phyloP scores from a whole-genome alignment of 2,797 vertebrate genomes.

The Pangasius krempfi region DNA sequence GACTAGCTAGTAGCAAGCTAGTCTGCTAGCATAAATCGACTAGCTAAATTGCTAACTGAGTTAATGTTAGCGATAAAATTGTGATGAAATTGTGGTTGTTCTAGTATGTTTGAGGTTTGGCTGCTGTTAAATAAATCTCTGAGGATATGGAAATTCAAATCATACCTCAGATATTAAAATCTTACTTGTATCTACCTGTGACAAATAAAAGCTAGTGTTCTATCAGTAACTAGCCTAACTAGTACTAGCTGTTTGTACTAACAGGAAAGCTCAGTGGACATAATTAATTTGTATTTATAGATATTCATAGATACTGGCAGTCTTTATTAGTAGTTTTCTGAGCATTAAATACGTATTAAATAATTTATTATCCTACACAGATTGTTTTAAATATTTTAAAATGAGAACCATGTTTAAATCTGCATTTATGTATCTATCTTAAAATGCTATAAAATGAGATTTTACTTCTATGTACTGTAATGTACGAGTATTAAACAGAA shows the following conservation, averaged over 20 bases:
- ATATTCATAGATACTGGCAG: not conserved
- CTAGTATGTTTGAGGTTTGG: not conserved
- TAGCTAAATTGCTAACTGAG: not conserved
- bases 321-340: not conserved
- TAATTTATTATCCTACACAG: not conserved
- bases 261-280: not conserved
- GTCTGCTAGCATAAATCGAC: not conserved
- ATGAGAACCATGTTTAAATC: not conserved
- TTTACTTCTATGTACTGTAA: not conserved
- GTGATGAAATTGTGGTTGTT: not conserved
- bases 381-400: constrained; percentile 1
- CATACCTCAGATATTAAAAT: not conserved
- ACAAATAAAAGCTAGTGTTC: not conserved
- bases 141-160: not conserved
- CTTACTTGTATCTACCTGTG: not conserved
- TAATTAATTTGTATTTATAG: not conserved
- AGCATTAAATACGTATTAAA: not conserved
- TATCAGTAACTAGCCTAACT: not conserved
- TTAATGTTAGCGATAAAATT: not conserved
- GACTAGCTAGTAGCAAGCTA: not conserved
- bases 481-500: not conserved
- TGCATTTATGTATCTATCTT: not conserved
- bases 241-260: not conserved
- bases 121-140: not conserved
- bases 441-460: not conserved